Percentiles rank a stretch among this genome's conserved stretches.
These are phyloP conservation scores for Lepus americanus DNA, from an alignment of 2,113 vertebrate species.

Conservation along the genomic window DNA sequence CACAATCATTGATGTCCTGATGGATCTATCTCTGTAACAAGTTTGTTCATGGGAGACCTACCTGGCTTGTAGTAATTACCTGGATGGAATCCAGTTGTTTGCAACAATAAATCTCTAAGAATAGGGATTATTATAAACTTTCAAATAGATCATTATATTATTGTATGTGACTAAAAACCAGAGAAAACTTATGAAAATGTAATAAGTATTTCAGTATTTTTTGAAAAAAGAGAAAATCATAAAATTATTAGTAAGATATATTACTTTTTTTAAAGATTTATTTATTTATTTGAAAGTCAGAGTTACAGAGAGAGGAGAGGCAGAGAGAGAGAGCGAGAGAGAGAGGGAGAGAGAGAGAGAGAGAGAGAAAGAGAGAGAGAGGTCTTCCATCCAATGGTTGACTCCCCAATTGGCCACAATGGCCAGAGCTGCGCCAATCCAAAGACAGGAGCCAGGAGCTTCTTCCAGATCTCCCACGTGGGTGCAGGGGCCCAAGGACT, in stretches of 20 bases:
- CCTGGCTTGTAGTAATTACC: neutral
- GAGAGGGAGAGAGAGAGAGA: no score
- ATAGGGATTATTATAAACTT: neutral
- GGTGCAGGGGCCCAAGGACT: no score
- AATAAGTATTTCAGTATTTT: neutral
- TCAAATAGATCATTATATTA: neutral
- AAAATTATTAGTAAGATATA: neutral
- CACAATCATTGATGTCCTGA: neutral
- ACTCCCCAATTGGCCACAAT: no score
- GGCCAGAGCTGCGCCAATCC: no score
- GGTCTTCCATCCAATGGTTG: no score
- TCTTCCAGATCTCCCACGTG: no score
- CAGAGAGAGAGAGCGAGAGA: no score
- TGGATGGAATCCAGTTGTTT: neutral
- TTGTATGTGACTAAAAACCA: neutral
- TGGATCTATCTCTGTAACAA: neutral
- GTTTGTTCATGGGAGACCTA: neutral
- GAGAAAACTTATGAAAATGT: neutral
- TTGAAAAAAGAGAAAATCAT: neutral
- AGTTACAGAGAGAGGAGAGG: no score
- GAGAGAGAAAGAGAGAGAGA: no score
- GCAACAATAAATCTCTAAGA: neutral
- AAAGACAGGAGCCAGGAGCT: no score
- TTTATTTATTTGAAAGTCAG: no score
- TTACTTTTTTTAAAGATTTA: no score